phyloP scores from a whole-genome alignment of 1,140 invertebrate genomes.

The Macrosteles quadrilineatus region DNA sequence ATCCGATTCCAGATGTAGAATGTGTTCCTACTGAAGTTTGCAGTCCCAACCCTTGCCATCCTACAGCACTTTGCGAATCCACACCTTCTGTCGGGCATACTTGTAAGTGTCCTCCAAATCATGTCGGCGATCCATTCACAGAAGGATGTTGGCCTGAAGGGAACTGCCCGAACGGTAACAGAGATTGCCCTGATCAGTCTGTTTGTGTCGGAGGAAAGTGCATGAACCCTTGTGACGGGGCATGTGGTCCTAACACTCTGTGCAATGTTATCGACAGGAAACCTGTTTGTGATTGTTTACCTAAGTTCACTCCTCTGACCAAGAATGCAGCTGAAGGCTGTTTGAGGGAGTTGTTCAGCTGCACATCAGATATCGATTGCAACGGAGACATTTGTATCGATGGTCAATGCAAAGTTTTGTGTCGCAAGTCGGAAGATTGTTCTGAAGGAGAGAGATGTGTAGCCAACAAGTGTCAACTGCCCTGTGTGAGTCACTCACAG shows the following conservation, averaged over 20 bases:
- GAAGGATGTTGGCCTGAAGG: slow-evolving; percentile 75
- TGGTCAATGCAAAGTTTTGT: slow-evolving; percentile 81
- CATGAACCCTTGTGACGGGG: slow-evolving; percentile 73
- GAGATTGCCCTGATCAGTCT: slow-evolving; percentile 70
- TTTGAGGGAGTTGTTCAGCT: slow-evolving; percentile 64
- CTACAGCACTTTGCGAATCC: slow-evolving; percentile 72
- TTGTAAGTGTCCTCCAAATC: slow-evolving; percentile 74
- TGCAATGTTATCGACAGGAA: slow-evolving; percentile 74
- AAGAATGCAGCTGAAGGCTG: slow-evolving; percentile 69
- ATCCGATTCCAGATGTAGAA: slow-evolving; percentile 78
- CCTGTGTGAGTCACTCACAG: slow-evolving; percentile 77
- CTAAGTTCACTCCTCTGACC: slow-evolving; percentile 64
- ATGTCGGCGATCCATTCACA: slow-evolving; percentile 72
- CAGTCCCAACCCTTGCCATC: slow-evolving; percentile 77
- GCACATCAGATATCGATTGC: slow-evolving; percentile 74
- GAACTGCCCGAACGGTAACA: slow-evolving; percentile 66
- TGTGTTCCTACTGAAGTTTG: slow-evolving; percentile 70
- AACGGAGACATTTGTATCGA: slow-evolving; percentile 73
- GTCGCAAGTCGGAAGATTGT: slow-evolving; percentile 75
- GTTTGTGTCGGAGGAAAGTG: slow-evolving; percentile 70
- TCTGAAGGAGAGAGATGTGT: slow-evolving; percentile 76
- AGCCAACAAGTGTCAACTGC: slow-evolving; percentile 72
- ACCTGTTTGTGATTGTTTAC: slow-evolving; percentile 72
- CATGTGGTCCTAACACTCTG: slow-evolving; percentile 73
- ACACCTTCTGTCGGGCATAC: slow-evolving; percentile 60